Conservation (phyloP, 2,797 vertebrate species). For the Argentina silus region DNA sequence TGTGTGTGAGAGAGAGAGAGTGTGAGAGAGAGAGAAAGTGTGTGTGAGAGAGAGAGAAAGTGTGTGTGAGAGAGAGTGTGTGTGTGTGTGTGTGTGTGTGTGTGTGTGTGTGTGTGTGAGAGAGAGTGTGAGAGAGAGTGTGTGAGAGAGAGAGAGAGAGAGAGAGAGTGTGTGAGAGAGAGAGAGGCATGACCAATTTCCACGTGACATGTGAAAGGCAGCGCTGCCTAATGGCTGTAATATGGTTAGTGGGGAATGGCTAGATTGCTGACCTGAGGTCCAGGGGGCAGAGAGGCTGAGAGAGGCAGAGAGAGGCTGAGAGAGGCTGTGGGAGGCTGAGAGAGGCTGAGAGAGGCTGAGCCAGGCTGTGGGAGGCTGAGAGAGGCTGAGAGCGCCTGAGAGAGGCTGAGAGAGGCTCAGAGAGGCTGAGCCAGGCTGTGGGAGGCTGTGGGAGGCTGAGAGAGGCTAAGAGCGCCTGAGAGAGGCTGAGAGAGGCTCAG, state of each 20-base stretch:
- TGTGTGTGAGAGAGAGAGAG: too few relatives aligned
- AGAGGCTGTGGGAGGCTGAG: too few relatives aligned
- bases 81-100: background rate
- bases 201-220: slow-evolving; percentile 76
- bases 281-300: slow-evolving; percentile 10
- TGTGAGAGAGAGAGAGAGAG: slow-evolving; percentile 19
- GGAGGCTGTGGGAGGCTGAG: too few relatives aligned
- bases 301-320: slow-evolving; percentile 29
- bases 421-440: too few relatives aligned
- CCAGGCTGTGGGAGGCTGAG: too few relatives aligned
- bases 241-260: slow-evolving; percentile 78
- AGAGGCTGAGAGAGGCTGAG: too few relatives aligned
- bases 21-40: too few relatives aligned
- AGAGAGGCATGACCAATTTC: slow-evolving; percentile 72
- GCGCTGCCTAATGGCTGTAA: slow-evolving; percentile 78
- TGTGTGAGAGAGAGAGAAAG: too few relatives aligned
- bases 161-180: slow-evolving; percentile 12
- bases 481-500: too few relatives aligned
- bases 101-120: slow-evolving; percentile 11
- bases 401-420: too few relatives aligned
- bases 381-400: too few relatives aligned
- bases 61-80: slow-evolving; percentile 12
- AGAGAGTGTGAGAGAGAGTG: slow-evolving; percentile 13
- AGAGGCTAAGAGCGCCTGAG: too few relatives aligned
- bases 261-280: slow-evolving; percentile 79